These are phyloP conservation scores for Bedellia somnulentella DNA, from an alignment of 2,888 invertebrate species.

Conservation along the genomic window DNA sequence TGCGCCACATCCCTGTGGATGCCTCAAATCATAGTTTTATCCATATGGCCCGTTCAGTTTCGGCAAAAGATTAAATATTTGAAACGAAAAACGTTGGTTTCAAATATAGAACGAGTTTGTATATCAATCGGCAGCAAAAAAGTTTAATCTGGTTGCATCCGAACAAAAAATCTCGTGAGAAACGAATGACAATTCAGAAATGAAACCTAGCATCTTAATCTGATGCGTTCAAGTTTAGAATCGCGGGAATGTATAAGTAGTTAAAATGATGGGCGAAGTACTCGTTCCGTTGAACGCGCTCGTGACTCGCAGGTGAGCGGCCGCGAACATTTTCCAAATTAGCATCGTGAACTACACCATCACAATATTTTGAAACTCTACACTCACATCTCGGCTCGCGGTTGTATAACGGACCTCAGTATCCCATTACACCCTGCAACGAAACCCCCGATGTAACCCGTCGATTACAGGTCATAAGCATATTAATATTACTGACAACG, in stretches of 20 bases:
- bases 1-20: too few relatives aligned
- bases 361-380: constrained; percentile 31
- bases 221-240: too few relatives aligned
- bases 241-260: constrained; percentile 20
- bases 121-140: too few relatives aligned
- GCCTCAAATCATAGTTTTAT: too few relatives aligned
- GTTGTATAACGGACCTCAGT: constrained; percentile 21
- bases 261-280: constrained; percentile 18
- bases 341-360: constrained; percentile 16
- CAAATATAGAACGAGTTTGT: too few relatives aligned
- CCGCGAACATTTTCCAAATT: constrained; percentile 24
- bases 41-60: too few relatives aligned
- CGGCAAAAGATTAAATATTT: too few relatives aligned
- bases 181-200: too few relatives aligned
- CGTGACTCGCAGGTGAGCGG: constrained; percentile 33
- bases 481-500: constrained; percentile 55
- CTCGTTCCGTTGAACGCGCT: constrained; percentile 25
- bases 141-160: too few relatives aligned
- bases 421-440: constrained; percentile 23
- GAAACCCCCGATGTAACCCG: constrained; percentile 27
- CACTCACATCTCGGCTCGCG: constrained; percentile 12
- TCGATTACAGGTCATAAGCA: constrained; percentile 46
- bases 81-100: too few relatives aligned
- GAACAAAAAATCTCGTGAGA: too few relatives aligned
- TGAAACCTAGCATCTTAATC: too few relatives aligned